phyloP scores from a whole-genome alignment of 2,888 invertebrate species.

The Eupithecia dodoneata region DNA sequence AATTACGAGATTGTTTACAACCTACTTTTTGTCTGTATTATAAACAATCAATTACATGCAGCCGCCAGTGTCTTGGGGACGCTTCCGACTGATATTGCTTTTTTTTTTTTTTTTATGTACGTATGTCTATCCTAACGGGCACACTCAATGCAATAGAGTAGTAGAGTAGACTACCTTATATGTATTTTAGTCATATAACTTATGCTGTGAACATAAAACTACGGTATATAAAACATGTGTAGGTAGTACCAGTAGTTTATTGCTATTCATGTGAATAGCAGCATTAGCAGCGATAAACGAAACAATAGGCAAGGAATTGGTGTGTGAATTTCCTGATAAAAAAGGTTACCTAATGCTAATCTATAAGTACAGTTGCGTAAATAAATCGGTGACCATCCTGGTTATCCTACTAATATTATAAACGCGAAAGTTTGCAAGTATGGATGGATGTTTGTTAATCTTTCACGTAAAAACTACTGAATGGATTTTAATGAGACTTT shows the following conservation, averaged over 20 bases:
- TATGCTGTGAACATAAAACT: neutral
- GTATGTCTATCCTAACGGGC: too few species aligned
- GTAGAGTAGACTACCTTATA: too few species aligned
- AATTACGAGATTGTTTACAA: conserved; percentile 16
- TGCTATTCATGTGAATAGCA: neutral
- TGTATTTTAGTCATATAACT: neutral
- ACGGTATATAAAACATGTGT: neutral
- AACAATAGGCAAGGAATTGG: conserved; percentile 4
- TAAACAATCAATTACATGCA: neutral
- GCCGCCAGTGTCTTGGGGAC: too few species aligned
- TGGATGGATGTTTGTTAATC: too few species aligned
- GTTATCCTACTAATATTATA: too few species aligned
- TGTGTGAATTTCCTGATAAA: conserved; percentile 5
- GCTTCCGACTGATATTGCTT: too few species aligned
- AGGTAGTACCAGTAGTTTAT: too few species aligned
- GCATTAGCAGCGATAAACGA: conserved; percentile 4
- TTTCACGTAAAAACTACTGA: too few species aligned
- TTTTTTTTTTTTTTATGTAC: too few species aligned
- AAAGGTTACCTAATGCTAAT: neutral
- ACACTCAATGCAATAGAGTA: too few species aligned
- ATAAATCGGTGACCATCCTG: neutral
- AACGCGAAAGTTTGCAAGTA: too few species aligned
- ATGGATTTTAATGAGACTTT: too few species aligned
- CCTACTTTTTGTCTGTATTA: conserved; percentile 3
- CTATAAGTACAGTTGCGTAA: neutral